Percentiles rank a stretch among this genome's conserved stretches.
These are phyloP conservation scores for Microplitis manilae DNA, from an alignment of 2,888 invertebrate species.

Conservation along the genomic window DNA sequence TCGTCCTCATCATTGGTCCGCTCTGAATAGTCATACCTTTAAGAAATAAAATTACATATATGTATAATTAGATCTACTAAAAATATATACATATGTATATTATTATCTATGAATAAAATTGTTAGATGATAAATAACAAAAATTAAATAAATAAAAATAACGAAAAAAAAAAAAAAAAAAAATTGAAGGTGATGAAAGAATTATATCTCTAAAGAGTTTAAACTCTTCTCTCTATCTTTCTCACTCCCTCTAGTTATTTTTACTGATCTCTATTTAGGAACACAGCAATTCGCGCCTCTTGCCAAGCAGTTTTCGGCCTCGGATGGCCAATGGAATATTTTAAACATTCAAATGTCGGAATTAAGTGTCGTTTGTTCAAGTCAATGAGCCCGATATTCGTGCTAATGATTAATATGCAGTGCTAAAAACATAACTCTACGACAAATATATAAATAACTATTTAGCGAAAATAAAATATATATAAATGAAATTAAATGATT, in stretches of 20 bases:
- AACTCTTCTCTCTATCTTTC: neutral
- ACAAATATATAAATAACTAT: neutral
- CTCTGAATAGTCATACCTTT: conserved; percentile 70
- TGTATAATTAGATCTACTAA: conserved; percentile 4
- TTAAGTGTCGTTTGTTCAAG: conserved; percentile 4
- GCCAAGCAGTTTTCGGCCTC: conserved; percentile 52
- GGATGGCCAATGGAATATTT: conserved; percentile 38
- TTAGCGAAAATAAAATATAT: neutral
- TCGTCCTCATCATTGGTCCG: conserved; percentile 66
- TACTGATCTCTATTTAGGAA: conserved; percentile 57
- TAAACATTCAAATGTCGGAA: conserved; percentile 33
- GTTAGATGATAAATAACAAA: neutral
- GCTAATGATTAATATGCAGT: neutral
- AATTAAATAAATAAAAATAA: conserved; percentile 14
- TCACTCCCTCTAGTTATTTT: conserved; percentile 48
- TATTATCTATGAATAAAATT: neutral
- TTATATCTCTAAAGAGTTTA: neutral
- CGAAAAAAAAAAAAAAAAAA: neutral
- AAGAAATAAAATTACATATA: conserved; percentile 46
- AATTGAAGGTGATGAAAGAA: conserved; percentile 5
- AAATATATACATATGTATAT: neutral
- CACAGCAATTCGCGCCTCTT: conserved; percentile 53
- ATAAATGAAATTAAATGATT: neutral
- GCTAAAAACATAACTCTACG: neutral
- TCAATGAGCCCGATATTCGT: conserved; percentile 12